These are phyloP conservation scores for Scaptomyza caliginosa DNA, from an alignment of 2,888 invertebrate species.

Conservation along the genomic window DNA sequence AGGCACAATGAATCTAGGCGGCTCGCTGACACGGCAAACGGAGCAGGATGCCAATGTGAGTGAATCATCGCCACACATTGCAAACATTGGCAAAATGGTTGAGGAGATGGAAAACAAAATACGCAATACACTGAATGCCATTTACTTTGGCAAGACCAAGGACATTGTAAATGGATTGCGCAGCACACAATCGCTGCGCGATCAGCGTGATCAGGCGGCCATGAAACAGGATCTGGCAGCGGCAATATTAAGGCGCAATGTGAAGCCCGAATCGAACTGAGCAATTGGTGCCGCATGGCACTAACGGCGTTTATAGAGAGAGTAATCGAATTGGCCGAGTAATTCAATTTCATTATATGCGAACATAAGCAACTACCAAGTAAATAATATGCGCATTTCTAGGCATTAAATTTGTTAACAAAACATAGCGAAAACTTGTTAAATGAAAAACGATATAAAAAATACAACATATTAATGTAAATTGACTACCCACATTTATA, in stretches of 20 bases:
- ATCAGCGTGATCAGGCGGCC: slow-evolving; percentile 92
- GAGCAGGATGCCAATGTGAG: slow-evolving; percentile 96
- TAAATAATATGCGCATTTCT: slow-evolving; percentile 65
- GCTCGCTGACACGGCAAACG: slow-evolving; percentile 98
- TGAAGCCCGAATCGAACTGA: slow-evolving; percentile 85
- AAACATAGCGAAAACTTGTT: slow-evolving; percentile 41
- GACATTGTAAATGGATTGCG: slow-evolving; percentile 98
- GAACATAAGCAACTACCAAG: slow-evolving; percentile 32
- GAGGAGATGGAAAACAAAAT: slow-evolving; percentile 99
- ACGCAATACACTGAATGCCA: slow-evolving; percentile 98
- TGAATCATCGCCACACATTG: slow-evolving; percentile 98
- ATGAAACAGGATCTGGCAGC: slow-evolving; percentile 93
- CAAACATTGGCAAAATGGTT: slow-evolving; percentile 99
- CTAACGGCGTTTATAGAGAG: slow-evolving; percentile 29
- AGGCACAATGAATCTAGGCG: slow-evolving; percentile 99
- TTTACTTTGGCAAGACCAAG: slow-evolving; percentile 99
- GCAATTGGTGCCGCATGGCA: slow-evolving; percentile 20
- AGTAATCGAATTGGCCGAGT: slow-evolving; percentile 41
- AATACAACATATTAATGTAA: slow-evolving; percentile 54
- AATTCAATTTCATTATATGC: slow-evolving; percentile 53
- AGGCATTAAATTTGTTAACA: slow-evolving; percentile 76
- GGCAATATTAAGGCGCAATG: slow-evolving; percentile 92
- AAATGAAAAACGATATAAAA: slow-evolving; percentile 43
- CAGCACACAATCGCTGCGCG: slow-evolving; percentile 91
- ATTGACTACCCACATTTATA: slow-evolving; percentile 43